Percentiles rank a stretch among this genome's conserved stretches.
These are phyloP conservation scores for Eospalax fontanierii DNA, from an alignment of 2,797 vertebrate genomes.

Conservation along the genomic window DNA sequence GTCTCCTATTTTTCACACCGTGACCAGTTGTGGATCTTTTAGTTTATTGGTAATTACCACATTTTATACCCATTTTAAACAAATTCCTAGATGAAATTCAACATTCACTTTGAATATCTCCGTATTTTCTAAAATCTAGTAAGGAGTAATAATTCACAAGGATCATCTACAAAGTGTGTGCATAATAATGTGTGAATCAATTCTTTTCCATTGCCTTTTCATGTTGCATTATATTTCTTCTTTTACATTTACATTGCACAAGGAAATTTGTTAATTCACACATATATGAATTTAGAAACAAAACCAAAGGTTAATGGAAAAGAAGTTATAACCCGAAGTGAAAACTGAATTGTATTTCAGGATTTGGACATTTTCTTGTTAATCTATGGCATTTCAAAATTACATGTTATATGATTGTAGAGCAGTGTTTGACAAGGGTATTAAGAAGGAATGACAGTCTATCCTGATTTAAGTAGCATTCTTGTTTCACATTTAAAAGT, in stretches of 20 bases:
- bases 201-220: not conserved
- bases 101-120: not conserved
- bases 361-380: slow-evolving; percentile 33
- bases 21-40: too few species aligned
- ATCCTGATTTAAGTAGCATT: slow-evolving; percentile 64
- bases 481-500: slow-evolving; percentile 56
- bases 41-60: not conserved
- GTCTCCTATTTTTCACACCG: too few species aligned
- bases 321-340: not conserved
- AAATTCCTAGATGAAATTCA: not conserved
- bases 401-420: slow-evolving; percentile 12
- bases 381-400: slow-evolving; percentile 70
- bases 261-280: not conserved
- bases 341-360: slow-evolving; percentile 41
- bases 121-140: slow-evolving; percentile 43
- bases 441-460: slow-evolving; percentile 36
- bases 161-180: not conserved
- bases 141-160: slow-evolving; percentile 1
- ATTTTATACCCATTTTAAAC: not conserved
- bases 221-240: not conserved
- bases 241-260: slow-evolving; percentile 34
- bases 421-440: slow-evolving; percentile 62
- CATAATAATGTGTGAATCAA: not conserved
- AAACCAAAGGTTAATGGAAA: slow-evolving; percentile 17
- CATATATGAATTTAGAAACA: slow-evolving; percentile 20